A percentile compares a stretch with the other conserved stretches of the same genome.
Evolutionary conservation across 2,888 invertebrate species (phyloP).

Genomic region (Tholera decimalis): DNA sequence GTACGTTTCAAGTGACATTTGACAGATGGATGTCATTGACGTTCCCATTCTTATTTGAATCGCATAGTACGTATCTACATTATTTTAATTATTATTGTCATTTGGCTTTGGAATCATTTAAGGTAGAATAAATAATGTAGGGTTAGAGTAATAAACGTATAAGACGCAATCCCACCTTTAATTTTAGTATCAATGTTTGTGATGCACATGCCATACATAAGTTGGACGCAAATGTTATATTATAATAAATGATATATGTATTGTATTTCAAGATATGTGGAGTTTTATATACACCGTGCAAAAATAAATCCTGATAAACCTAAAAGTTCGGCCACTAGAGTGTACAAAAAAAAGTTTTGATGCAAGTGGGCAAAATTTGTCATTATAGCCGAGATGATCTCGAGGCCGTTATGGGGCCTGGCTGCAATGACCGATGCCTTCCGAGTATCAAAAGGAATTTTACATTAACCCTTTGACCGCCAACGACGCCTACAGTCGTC

Average conservation of each 20-base stretch:
- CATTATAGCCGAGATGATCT: no score
- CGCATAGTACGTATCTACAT: no score
- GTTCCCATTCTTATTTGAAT: no score
- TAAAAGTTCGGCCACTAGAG: background rate
- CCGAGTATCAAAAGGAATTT: no score
- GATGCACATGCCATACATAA: constrained; percentile 16
- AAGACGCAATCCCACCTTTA: constrained; percentile 38
- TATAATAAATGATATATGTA: constrained; percentile 31
- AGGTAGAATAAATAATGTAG: constrained; percentile 9
- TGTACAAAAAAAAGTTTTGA: background rate
- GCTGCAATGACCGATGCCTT: no score
- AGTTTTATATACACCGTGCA: constrained; percentile 12
- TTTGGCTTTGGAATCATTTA: constrained; percentile 24
- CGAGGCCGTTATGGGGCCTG: no score
- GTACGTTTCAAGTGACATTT: no score
- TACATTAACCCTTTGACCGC: no score
- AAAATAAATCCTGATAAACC: background rate
- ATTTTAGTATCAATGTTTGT: constrained; percentile 32
- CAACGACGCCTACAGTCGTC: no score
- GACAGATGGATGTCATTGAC: no score
- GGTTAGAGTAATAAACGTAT: constrained; percentile 23
- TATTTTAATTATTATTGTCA: constrained; percentile 22
- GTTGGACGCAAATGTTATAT: constrained; percentile 20
- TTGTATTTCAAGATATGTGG: background rate
- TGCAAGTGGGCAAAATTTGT: no score